Percentiles rank a stretch among this genome's conserved stretches.
Evolutionary conservation across 2,888 invertebrate species (phyloP).

Genomic region (Adelphocoris suturalis): DNA sequence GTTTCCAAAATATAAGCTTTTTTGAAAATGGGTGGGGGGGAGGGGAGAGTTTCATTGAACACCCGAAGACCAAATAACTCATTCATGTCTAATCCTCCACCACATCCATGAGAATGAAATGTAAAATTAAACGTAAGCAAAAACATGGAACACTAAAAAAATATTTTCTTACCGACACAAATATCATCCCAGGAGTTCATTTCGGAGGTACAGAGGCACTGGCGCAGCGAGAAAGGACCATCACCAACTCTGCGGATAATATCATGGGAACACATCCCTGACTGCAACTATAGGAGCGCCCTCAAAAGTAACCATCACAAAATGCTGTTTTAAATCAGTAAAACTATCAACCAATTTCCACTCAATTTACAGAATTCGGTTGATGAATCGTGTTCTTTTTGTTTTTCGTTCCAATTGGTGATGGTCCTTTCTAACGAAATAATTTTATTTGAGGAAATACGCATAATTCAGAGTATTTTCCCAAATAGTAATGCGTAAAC

Average conservation of each 20-base stretch:
- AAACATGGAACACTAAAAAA: too few relatives aligned
- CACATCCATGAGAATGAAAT: too few relatives aligned
- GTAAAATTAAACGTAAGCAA: too few relatives aligned
- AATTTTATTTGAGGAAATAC: conserved; percentile 57
- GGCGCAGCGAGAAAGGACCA: conserved; percentile 48
- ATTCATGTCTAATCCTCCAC: too few relatives aligned
- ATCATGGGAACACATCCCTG: conserved; percentile 33
- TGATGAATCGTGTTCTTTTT: conserved; percentile 10
- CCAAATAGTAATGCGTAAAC: conserved; percentile 28
- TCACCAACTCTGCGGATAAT: conserved; percentile 55
- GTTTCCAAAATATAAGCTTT: too few relatives aligned
- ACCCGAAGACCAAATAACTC: too few relatives aligned
- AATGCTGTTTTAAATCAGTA: not conserved
- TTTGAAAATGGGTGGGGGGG: too few relatives aligned
- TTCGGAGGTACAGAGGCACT: not conserved
- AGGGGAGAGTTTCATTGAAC: too few relatives aligned
- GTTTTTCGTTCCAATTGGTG: conserved; percentile 52
- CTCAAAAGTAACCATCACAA: conserved; percentile 50
- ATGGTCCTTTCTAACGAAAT: conserved; percentile 58
- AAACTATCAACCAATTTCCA: conserved; percentile 51
- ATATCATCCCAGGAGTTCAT: not conserved
- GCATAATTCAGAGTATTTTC: conserved; percentile 51
- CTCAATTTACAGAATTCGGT: conserved; percentile 22
- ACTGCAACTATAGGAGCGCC: conserved; percentile 32
- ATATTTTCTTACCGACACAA: not conserved